Evolutionary conservation across 35 echinoderm and acorn worm genomes (phyloP).

Genomic region (Acanthaster planci): DNA sequence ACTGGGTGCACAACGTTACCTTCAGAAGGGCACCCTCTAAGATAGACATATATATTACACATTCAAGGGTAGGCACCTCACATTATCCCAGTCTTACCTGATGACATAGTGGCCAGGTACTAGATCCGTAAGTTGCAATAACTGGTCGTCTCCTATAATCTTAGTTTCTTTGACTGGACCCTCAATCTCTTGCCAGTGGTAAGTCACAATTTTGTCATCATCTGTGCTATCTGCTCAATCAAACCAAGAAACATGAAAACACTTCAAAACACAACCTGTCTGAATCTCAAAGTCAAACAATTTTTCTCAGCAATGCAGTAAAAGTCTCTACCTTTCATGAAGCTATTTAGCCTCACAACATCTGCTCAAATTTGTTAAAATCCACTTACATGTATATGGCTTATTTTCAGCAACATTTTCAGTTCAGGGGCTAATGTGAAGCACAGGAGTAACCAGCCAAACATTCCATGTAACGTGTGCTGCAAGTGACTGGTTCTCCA

Average conservation of each 20-base stretch:
- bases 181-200: slow-evolving; percentile 79
- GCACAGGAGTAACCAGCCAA: no score
- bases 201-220: slow-evolving; percentile 72
- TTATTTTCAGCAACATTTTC: no score
- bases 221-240: slow-evolving; percentile 69
- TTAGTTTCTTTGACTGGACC: slow-evolving; percentile 61
- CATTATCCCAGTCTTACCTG: slow-evolving; percentile 33
- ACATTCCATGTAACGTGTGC: not conserved
- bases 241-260: no score
- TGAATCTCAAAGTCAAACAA: no score
- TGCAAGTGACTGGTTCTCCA: not conserved
- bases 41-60: not conserved
- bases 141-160: slow-evolving; percentile 50
- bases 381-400: no score
- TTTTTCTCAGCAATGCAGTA: no score
- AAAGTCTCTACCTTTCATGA: no score
- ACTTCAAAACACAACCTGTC: not conserved
- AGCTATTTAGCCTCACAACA: no score
- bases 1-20: not conserved
- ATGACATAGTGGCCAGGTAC: slow-evolving; percentile 74
- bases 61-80: not conserved
- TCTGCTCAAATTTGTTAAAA: no score
- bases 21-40: not conserved
- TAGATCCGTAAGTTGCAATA: slow-evolving; percentile 57
- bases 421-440: no score